Base-by-base conservation (phyloP, 2,113 vertebrate species). In the Sinocyclocheilus anophthalmus region DNA sequence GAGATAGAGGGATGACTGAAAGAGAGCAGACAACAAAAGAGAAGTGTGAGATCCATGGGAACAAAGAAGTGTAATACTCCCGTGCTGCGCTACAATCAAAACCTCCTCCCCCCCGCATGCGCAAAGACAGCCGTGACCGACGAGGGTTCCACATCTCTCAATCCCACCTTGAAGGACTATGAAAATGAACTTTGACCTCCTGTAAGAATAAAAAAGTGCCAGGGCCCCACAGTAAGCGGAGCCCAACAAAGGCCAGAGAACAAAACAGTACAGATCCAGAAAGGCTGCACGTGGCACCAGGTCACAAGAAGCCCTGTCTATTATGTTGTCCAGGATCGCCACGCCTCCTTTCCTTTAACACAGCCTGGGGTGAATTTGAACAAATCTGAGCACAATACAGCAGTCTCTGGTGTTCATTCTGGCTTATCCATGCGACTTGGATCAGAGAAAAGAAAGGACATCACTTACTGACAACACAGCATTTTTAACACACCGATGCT, bases 1-100 rank as follows among this genome's bases (percentile, higher is more conserved):
- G 81, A 96, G 95, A 90, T 96, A 96, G 53, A 99, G 93, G 59
- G 97, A 97, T 53, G 96, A 94, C 98, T 99, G 95, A 90, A 93
- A 94, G 92, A 92, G 78, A 92, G 85, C 88, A 91, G 87, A 93
- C 81, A 89, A 96, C 72, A 96, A 94, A 94, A 92, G 88, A 88
- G 90, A 91, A 76, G 89, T 87, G 89, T 95, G 88, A 96, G 93
- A 86, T 78, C 86, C 3, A 55, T 73, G 63, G 33, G 89, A 94
- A 94, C 94, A 94, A 94, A 95, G 93, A 91, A 88, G 77, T 81
- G 84, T 91, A 87, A 92, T 85, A 90, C 88, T 88, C 84, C 88
- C 91, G 89, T 90, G 86, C 90, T 76, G 89, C 87, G 93, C 87
- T 69, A 92, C 93, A 86, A 84, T 93, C 67, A 90, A 93, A 94